These are phyloP conservation scores for Drosophila ezoana DNA, from an alignment of 2,888 invertebrate genomes.

Conservation along the genomic window DNA sequence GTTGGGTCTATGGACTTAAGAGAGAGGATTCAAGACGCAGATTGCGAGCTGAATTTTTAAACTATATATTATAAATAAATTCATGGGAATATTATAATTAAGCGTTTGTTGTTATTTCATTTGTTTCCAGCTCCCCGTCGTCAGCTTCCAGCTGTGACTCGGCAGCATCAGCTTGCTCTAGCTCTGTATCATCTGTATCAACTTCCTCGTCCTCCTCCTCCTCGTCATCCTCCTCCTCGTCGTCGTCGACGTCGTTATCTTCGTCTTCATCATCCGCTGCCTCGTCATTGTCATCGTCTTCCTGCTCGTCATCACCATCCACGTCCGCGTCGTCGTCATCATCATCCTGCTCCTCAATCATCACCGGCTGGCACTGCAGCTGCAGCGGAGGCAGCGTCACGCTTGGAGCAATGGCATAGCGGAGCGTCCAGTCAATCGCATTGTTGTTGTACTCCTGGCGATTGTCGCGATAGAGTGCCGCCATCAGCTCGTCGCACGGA, in stretches of 20 bases:
- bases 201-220: not conserved
- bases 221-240: not conserved
- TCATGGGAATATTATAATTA: no score
- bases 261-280: not conserved
- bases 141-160: not conserved
- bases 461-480: conserved; percentile 30
- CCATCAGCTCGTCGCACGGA: conserved; percentile 40
- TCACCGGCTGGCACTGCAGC: not conserved
- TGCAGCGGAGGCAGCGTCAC: not conserved
- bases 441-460: conserved; percentile 5
- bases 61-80: no score
- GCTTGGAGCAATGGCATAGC: conserved; percentile 21
- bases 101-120: no score
- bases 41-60: no score
- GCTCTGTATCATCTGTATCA: not conserved
- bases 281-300: not conserved
- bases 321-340: not conserved
- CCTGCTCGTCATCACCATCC: not conserved
- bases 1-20: no score
- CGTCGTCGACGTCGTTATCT: not conserved
- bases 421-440: conserved; percentile 28
- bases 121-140: no score
- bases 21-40: no score
- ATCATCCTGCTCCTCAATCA: not conserved
- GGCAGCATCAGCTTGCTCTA: not conserved